Percentiles rank a stretch among this genome's conserved stretches.
phyloP scores from a whole-genome alignment of 1,140 invertebrate species.

The Dendroctonus valens region DNA sequence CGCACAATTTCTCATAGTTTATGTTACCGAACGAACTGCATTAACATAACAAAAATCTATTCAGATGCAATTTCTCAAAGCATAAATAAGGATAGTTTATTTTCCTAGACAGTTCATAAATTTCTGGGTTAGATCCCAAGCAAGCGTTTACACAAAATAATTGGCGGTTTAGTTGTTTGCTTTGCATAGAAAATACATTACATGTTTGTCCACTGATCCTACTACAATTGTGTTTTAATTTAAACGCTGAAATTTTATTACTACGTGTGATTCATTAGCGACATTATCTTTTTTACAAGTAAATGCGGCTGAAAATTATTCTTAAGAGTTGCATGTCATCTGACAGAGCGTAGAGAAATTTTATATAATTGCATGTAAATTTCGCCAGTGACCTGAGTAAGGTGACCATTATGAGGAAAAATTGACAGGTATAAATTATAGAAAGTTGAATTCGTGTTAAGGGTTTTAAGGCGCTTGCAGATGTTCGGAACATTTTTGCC shows the following conservation, averaged over 20 bases:
- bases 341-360: too few relatives aligned
- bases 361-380: not conserved
- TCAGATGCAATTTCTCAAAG: slow-evolving; percentile 12
- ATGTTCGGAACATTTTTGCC: not conserved
- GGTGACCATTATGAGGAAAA: not conserved
- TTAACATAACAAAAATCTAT: slow-evolving; percentile 16
- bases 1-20: slow-evolving; percentile 5
- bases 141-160: slow-evolving; percentile 16
- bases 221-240: too few relatives aligned
- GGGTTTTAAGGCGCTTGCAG: not conserved
- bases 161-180: slow-evolving; percentile 13
- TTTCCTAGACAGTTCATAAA: slow-evolving; percentile 16
- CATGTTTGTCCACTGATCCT: slow-evolving; percentile 1
- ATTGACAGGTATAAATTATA: slow-evolving; percentile 8
- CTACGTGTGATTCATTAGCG: slow-evolving; percentile 4
- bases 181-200: slow-evolving; percentile 12
- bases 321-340: too few relatives aligned
- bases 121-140: slow-evolving; percentile 11
- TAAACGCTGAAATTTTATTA: too few relatives aligned
- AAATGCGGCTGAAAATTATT: too few relatives aligned
- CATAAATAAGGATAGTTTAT: slow-evolving; percentile 20
- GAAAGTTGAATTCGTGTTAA: slow-evolving; percentile 7
- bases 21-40: not conserved
- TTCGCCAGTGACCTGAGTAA: not conserved
- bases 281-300: slow-evolving; percentile 11